A percentile compares a stretch with the other conserved stretches of the same genome.
Conservation (phyloP, 2,113 vertebrate species). For the Amblyopsis rosae region DNA sequence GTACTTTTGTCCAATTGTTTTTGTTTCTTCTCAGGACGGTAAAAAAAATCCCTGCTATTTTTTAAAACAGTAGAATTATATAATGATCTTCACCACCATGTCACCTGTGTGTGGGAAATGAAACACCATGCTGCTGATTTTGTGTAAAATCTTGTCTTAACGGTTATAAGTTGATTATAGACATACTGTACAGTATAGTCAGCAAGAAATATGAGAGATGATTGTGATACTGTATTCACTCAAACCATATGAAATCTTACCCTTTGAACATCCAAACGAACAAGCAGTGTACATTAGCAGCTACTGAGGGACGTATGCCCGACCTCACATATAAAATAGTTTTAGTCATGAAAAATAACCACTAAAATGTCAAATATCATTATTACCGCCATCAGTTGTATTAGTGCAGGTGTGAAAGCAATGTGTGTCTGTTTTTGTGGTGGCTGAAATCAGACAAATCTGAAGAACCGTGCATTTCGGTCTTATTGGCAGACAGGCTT, state of each 20-base stretch:
- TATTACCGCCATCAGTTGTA: conserved; percentile 58
- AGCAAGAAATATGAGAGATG: neutral
- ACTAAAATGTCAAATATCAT: conserved; percentile 71
- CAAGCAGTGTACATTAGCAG: conserved; percentile 82
- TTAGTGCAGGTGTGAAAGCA: conserved; percentile 76
- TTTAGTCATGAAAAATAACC: conserved; percentile 72
- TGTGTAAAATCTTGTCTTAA: conserved; percentile 1
- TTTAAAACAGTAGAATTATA: conserved; percentile 6
- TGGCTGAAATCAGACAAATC: conserved; percentile 28
- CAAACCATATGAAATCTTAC: conserved; percentile 78
- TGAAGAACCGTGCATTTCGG: conserved; percentile 38
- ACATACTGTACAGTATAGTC: neutral
- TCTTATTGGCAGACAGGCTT: conserved; percentile 16
- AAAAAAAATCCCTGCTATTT: neutral
- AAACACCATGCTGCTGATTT: neutral
- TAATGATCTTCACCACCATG: neutral
- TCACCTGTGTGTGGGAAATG: neutral
- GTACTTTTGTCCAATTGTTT: conserved; percentile 62
- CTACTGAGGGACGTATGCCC: conserved; percentile 77
- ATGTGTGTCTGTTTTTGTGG: conserved; percentile 33
- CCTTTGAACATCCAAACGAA: conserved; percentile 76
- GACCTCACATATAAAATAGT: conserved; percentile 71
- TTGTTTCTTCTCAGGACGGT: neutral
- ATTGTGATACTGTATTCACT: conserved; percentile 58
- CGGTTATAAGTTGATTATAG: neutral